phyloP scores from a whole-genome alignment of 2,797 vertebrate genomes.

The Oreochromis grahami region DNA sequence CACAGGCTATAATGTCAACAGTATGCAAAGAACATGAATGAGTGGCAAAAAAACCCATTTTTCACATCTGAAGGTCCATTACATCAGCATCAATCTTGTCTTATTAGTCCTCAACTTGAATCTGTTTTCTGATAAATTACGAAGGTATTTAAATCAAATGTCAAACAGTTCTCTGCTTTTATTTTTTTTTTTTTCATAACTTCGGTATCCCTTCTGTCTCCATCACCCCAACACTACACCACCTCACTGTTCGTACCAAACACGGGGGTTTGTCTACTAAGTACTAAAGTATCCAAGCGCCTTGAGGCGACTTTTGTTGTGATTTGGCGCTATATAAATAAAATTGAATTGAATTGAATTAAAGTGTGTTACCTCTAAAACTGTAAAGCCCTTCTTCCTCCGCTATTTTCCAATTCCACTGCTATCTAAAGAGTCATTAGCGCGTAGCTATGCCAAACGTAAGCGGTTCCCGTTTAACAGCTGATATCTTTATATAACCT shows the following conservation, averaged over 20 bases:
- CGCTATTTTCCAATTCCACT: not conserved
- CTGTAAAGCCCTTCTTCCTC: not conserved
- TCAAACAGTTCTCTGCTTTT: not conserved
- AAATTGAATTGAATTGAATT: too few relatives aligned
- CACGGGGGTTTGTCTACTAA: not conserved
- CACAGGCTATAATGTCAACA: not conserved
- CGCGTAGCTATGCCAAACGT: not conserved
- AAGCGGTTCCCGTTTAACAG: not conserved
- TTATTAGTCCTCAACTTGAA: not conserved
- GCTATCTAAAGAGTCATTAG: not conserved
- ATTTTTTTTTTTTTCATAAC: not conserved
- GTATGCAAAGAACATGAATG: not conserved
- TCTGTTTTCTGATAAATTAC: not conserved
- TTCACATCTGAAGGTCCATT: not conserved
- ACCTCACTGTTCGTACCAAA: not conserved
- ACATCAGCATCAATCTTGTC: not conserved
- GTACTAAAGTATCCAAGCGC: not conserved
- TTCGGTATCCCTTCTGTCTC: not conserved
- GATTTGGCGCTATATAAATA: too few relatives aligned
- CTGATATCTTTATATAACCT: not conserved
- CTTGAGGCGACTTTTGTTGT: too few relatives aligned
- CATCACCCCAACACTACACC: not conserved
- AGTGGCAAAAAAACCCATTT: rapidly evolving
- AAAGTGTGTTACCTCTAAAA: not conserved
- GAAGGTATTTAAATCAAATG: not conserved